phyloP scores from a whole-genome alignment of 2,113 vertebrate species.

The Girardinichthys multiradiatus region DNA sequence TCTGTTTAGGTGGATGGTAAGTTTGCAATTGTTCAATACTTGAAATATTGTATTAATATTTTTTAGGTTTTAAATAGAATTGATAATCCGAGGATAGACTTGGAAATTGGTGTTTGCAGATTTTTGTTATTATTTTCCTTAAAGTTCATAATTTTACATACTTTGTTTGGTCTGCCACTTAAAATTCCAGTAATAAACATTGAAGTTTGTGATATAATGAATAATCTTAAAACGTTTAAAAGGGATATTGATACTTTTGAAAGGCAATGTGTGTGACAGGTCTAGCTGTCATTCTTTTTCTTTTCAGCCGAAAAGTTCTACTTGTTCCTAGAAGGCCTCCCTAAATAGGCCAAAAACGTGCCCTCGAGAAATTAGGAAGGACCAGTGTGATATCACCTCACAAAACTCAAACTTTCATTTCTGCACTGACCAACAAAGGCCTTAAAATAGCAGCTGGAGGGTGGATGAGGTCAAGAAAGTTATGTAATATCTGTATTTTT shows the following conservation, averaged over 20 bases:
- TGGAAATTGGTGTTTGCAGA: too few species aligned
- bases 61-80: too few species aligned
- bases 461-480: constrained; percentile 13
- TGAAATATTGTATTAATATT: too few species aligned
- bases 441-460: constrained; percentile 47
- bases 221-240: not conserved
- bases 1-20: too few species aligned
- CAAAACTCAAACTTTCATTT: constrained; percentile 23
- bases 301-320: constrained; percentile 33
- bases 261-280: not conserved
- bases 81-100: too few species aligned
- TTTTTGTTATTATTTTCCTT: too few species aligned
- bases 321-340: not conserved
- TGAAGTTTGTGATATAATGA: too few species aligned
- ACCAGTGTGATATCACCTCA: not conserved
- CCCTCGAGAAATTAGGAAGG: not conserved
- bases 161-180: too few species aligned
- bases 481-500: constrained; percentile 28
- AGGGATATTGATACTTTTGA: not conserved
- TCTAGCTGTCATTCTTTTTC: constrained; percentile 42
- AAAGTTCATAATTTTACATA: too few species aligned
- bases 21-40: too few species aligned
- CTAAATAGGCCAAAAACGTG: constrained; percentile 3
- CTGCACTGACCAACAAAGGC: not conserved
- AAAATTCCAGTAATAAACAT: too few species aligned